A percentile compares a stretch with the other conserved stretches of the same genome.
These are phyloP conservation scores for Oryctolagus cuniculus DNA, from an alignment of 2,113 vertebrate genomes.

Conservation along the genomic window mOryCun1.1 NC_091453.1:75282001-75282500, in stretches of 20 bases:
- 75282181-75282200: slow-evolving; percentile 11
- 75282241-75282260: not conserved
- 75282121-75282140: no score
- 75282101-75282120: no score
- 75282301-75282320: not conserved
- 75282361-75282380: slow-evolving; percentile 4
- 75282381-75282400: not conserved
- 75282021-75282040: no score
- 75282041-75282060: no score
- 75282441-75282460: slow-evolving; percentile 21
- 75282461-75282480: not conserved
- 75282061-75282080: no score
- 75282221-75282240: slow-evolving; percentile 14
- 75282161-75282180: not conserved
- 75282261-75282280: not conserved
- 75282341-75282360: not conserved
- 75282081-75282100: no score
- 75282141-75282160: no score
- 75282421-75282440: slow-evolving; percentile 37
- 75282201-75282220: not conserved
- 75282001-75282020: no score
- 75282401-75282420: not conserved
- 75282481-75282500: not conserved
- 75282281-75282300: slow-evolving; percentile 12
- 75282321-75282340: not conserved